Evolutionary conservation across 2,888 invertebrate genomes (phyloP).

Genomic region (Cancer borealis): DNA sequence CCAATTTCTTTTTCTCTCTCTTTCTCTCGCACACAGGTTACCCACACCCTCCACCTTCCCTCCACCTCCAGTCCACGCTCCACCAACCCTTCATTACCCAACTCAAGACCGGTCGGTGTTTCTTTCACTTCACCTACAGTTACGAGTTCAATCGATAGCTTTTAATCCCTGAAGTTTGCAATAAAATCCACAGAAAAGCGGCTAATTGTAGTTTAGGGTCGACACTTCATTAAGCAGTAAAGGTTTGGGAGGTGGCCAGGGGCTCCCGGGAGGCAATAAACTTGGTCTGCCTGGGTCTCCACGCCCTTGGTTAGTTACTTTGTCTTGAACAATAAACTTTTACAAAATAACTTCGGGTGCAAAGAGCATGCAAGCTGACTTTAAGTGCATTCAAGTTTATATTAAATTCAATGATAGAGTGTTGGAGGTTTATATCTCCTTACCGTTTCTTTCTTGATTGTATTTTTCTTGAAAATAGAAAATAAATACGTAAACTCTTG

Average conservation of each 20-base stretch:
- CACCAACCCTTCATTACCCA: conserved; percentile 15
- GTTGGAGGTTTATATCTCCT: not conserved
- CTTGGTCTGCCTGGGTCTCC: not conserved
- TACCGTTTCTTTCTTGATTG: not conserved
- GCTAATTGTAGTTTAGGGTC: conserved; percentile 56
- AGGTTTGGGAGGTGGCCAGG: conserved; percentile 48
- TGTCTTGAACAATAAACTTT: conserved; percentile 21
- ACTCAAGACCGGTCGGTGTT: conserved; percentile 37
- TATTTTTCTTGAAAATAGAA: not conserved
- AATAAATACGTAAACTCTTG: conserved; percentile 6
- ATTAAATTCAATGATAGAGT: not conserved
- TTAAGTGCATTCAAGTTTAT: not conserved
- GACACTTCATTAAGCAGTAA: conserved; percentile 59
- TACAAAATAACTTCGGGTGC: not conserved
- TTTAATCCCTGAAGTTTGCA: conserved; percentile 51
- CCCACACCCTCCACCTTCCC: not conserved
- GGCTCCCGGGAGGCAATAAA: not conserved
- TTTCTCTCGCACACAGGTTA: not conserved
- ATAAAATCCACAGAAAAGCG: conserved; percentile 54
- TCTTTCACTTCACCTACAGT: conserved; percentile 41
- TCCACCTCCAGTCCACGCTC: no score
- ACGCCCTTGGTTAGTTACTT: not conserved
- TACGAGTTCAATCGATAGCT: conserved; percentile 48
- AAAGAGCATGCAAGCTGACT: not conserved
- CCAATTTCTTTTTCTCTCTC: conserved; percentile 9